These are phyloP conservation scores for Paraescarpia echinospica DNA, from an alignment of 1,140 invertebrate genomes.

Conservation along the genomic window DNA sequence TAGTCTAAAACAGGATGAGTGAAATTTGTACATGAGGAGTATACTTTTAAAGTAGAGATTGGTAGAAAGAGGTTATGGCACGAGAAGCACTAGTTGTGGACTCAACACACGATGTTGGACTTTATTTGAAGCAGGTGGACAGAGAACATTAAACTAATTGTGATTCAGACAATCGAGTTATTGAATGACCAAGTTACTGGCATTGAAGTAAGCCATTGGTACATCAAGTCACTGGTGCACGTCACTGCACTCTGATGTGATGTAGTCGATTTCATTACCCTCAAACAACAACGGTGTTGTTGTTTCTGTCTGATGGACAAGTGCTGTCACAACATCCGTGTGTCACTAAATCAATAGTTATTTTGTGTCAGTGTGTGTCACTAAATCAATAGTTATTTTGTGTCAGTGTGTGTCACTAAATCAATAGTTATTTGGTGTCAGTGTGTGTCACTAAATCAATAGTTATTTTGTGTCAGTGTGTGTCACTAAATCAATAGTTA, in stretches of 20 bases:
- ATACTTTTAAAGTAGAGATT: background rate
- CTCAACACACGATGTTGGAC: background rate
- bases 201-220: background rate
- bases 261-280: background rate
- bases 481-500: no score
- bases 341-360: background rate
- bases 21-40: no score
- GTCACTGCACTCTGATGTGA: background rate
- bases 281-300: background rate
- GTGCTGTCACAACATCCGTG: background rate
- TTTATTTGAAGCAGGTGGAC: background rate
- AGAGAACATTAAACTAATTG: background rate
- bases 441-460: no score
- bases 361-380: background rate
- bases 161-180: slow-evolving; percentile 5
- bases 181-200: background rate
- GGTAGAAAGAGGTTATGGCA: background rate
- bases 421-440: no score
- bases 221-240: background rate
- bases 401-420: background rate
- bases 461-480: no score
- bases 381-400: background rate
- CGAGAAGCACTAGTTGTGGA: background rate
- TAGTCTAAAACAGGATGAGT: no score
- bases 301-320: background rate